Conservation (phyloP, 1,140 invertebrate genomes). For the Octopus bimaculoides region DNA sequence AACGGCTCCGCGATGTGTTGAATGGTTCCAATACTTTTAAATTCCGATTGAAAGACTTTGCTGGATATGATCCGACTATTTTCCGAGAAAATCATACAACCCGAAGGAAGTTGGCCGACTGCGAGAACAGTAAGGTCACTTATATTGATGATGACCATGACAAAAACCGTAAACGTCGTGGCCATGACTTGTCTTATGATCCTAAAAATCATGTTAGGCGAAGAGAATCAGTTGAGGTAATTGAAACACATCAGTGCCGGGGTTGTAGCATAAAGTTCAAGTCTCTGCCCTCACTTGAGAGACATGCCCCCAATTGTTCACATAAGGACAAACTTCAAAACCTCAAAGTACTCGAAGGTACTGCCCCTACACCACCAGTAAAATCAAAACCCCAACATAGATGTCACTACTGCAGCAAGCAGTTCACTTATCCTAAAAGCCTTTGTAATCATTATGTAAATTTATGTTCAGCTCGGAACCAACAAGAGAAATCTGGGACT, state of each 20-base stretch:
- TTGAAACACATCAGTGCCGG: slow-evolving; percentile 46
- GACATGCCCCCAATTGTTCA: slow-evolving; percentile 45
- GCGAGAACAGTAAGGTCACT: slow-evolving; percentile 16
- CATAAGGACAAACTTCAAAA: slow-evolving; percentile 43
- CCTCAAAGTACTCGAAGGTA: slow-evolving; percentile 33
- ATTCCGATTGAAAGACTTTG: slow-evolving; percentile 9
- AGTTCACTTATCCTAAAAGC: slow-evolving; percentile 43
- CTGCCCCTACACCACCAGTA: slow-evolving; percentile 20
- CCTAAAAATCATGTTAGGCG: slow-evolving; percentile 43
- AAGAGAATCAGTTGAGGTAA: slow-evolving; percentile 38
- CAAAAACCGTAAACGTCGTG: slow-evolving; percentile 22
- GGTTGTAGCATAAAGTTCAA: slow-evolving; percentile 47
- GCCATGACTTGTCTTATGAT: slow-evolving; percentile 41
- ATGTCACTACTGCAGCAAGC: slow-evolving; percentile 40
- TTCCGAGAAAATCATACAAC: slow-evolving; percentile 9
- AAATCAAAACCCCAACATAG: slow-evolving; percentile 21
- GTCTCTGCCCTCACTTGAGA: slow-evolving; percentile 43
- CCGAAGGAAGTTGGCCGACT: slow-evolving; percentile 14
- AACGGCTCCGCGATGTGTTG: background rate
- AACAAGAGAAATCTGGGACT: slow-evolving; percentile 22
- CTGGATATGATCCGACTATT: slow-evolving; percentile 5
- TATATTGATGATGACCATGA: slow-evolving; percentile 14
- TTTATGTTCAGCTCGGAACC: slow-evolving; percentile 40
- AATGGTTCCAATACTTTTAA: slow-evolving; percentile 9
- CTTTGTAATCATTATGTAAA: slow-evolving; percentile 39